Conservation (phyloP, 1,140 invertebrate genomes). For the Habropoda laboriosa region DNA sequence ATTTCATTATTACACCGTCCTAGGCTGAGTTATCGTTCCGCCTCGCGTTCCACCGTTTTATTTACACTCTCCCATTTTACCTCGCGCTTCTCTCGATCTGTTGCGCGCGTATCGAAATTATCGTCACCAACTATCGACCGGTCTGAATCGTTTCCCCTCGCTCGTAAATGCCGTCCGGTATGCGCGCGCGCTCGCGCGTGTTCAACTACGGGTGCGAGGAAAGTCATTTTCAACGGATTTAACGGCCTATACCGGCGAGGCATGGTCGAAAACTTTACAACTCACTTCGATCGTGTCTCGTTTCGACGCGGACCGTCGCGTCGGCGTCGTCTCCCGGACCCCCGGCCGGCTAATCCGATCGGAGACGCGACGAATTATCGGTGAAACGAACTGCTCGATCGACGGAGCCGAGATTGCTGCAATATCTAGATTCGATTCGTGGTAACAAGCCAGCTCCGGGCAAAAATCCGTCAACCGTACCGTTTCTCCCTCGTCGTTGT, state of each 20-base stretch:
- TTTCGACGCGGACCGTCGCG: no score
- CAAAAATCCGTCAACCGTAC: conserved; percentile 22
- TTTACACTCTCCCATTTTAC: conserved; percentile 29
- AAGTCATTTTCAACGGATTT: neutral
- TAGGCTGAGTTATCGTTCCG: conserved; percentile 34
- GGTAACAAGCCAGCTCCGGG: conserved; percentile 17
- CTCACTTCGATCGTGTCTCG: no score
- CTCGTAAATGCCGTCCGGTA: conserved; percentile 14
- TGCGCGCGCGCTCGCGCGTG: neutral
- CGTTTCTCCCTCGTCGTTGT: neutral
- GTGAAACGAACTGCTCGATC: neutral
- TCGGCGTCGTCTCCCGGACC: neutral
- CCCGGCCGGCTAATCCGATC: conserved; percentile 27
- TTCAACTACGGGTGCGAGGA: neutral
- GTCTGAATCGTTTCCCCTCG: neutral
- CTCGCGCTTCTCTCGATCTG: neutral
- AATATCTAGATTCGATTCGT: conserved; percentile 14
- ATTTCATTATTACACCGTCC: conserved; percentile 36
- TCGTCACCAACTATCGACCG: conserved; percentile 7
- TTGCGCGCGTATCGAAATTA: conserved; percentile 26
- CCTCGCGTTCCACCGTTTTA: conserved; percentile 37
- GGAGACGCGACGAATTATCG: conserved; percentile 27
- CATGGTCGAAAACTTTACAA: neutral
- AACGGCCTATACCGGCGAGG: neutral
- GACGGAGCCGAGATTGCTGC: neutral